Base-by-base conservation (phyloP, 2,797 vertebrate genomes). In the Fundulus diaphanus region DNA sequence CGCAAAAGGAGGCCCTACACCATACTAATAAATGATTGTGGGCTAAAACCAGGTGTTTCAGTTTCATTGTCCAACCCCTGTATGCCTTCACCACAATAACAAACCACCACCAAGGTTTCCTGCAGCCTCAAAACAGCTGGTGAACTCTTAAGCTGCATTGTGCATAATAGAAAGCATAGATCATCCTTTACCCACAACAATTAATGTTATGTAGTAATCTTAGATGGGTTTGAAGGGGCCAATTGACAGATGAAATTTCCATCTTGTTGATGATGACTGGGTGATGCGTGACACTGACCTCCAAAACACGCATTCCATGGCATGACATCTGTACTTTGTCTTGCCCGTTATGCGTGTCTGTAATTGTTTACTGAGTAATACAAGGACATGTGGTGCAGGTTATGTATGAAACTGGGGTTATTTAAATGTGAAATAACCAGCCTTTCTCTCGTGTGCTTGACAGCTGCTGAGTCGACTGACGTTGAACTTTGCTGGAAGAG, bases 401-500 rank as follows among this genome's bases (percentile, higher is more conserved):
- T 56, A 15, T 3, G 9, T 59, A 65, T 70, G 69, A 85, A 72
- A 51, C 52, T 35, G 31, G 68, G 77, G 67, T 80, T 72, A 80
- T 72, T 80, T 61, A 46, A 76, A 68, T 66, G n/a, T 68, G 18
- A 73, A 48, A 80, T 44, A 49, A 40, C 52, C 70, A 54, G 71
- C 71, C 76, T 78, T 52, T 76, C 61, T 81, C 74, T 65, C 65
- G 63, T 72, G 72, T 33, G 76, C 83, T 49, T 52, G 18, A 66
- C 40, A 12, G 24, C 63, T 33, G 33, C 68, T 52, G 72, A 82
- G 79, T 80, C 81, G 77, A 16, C 27, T 24, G 31, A 68, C 54
- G 37, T 48, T 0, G 8, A 74, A 31, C 2, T 18, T 76, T 66
- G 6, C 67, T 74, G 77, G 27, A 87, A 74, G 66, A 67, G 57